Percentiles rank a stretch among this genome's conserved stretches.
Conservation (phyloP, 2,888 invertebrate species). For the Oxytorus armatus region DNA sequence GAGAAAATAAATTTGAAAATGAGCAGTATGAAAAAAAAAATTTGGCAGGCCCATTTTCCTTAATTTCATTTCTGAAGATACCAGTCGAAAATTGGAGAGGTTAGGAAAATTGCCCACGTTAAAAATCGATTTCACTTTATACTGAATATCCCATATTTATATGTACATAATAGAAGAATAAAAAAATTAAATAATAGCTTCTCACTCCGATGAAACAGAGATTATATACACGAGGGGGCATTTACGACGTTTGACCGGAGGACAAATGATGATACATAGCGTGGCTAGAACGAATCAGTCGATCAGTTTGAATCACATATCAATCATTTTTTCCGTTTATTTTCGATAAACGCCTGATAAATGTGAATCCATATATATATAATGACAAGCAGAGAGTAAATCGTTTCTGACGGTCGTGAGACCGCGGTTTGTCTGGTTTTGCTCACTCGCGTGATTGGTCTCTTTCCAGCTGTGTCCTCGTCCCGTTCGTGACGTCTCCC, state of each 20-base stretch:
- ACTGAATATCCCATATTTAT: neutral
- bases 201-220: neutral
- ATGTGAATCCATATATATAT: conserved; percentile 48
- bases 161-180: neutral
- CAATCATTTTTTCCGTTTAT: conserved; percentile 48
- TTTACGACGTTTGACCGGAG: conserved; percentile 30
- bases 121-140: neutral
- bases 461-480: conserved; percentile 31
- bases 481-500: conserved; percentile 45
- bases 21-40: neutral
- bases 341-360: conserved; percentile 58
- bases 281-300: conserved; percentile 63
- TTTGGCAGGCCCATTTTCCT: neutral
- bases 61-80: neutral
- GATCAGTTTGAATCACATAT: conserved; percentile 50
- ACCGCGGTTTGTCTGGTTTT: neutral
- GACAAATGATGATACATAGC: conserved; percentile 55
- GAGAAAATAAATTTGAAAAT: neutral
- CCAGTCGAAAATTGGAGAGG: neutral
- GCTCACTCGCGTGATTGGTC: conserved; percentile 33
- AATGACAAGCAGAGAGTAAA: conserved; percentile 38
- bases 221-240: conserved; percentile 24
- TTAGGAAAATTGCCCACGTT: neutral
- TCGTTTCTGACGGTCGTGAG: conserved; percentile 20
- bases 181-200: conserved; percentile 14